Evolutionary conservation across 92 coral and sea anemone species (phyloP).

Genomic region (Porites rus): DNA sequence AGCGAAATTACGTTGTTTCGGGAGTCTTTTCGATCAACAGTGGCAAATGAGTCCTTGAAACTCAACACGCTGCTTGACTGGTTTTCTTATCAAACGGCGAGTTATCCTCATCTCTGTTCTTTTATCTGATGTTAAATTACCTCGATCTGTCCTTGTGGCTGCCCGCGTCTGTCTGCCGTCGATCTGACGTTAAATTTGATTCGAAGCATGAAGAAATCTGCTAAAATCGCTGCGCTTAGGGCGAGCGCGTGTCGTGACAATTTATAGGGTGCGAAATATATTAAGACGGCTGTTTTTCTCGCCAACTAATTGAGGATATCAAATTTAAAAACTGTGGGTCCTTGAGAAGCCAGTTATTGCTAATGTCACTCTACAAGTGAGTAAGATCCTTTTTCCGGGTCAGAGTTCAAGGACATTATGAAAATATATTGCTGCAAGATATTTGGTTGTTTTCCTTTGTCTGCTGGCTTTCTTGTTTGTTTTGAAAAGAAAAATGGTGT

Average conservation of each 20-base stretch:
- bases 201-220: constrained; percentile 40
- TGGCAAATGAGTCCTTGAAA: constrained; percentile 4
- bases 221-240: neutral
- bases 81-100: constrained; percentile 25
- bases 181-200: constrained; percentile 57
- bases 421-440: neutral
- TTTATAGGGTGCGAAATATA: constrained; percentile 17
- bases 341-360: constrained; percentile 33
- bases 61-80: neutral
- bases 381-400: constrained; percentile 8
- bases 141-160: constrained; percentile 36
- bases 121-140: constrained; percentile 37
- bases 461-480: neutral
- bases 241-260: constrained; percentile 39
- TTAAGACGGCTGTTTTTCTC: constrained; percentile 19
- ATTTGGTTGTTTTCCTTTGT: neutral
- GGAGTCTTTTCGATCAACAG: neutral
- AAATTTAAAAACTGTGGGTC: constrained; percentile 39
- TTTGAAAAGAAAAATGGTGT: neutral
- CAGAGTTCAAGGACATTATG: constrained; percentile 27
- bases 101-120: constrained; percentile 13
- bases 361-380: constrained; percentile 41
- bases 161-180: constrained; percentile 37
- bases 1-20: constrained; percentile 1
- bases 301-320: constrained; percentile 43